phyloP scores from a whole-genome alignment of 2,797 vertebrate species.

The Melanotaenia maccullochi region DNA sequence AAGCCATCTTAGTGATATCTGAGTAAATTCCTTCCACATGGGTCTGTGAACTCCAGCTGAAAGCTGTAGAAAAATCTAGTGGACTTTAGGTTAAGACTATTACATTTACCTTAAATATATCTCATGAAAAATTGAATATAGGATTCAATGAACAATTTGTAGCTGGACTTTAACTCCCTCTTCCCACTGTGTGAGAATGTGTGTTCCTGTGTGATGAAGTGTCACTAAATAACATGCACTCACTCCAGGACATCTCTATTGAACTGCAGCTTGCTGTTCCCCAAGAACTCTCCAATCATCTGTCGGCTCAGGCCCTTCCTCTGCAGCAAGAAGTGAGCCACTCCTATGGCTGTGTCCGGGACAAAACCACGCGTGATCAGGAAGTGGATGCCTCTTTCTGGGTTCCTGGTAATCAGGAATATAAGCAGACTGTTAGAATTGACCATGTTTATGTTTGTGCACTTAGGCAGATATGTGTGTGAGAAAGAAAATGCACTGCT shows the following conservation, averaged over 20 bases:
- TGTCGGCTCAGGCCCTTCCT: slow-evolving; percentile 97
- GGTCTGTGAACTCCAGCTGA: neutral
- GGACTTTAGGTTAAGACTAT: neutral
- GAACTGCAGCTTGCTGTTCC: slow-evolving; percentile 98
- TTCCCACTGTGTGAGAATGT: neutral
- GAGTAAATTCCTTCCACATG: neutral
- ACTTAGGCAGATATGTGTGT: slow-evolving; percentile 28
- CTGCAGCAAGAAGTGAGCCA: slow-evolving; percentile 97
- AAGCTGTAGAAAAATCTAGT: slow-evolving; percentile 6
- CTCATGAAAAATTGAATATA: neutral
- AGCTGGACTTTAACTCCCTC: neutral
- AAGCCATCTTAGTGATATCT: neutral
- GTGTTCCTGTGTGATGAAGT: neutral
- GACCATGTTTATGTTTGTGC: slow-evolving; percentile 26
- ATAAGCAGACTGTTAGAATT: slow-evolving; percentile 39
- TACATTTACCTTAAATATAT: neutral
- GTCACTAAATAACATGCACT: slow-evolving; percentile 52
- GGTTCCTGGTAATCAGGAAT: slow-evolving; percentile 86
- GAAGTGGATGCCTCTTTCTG: slow-evolving; percentile 98
- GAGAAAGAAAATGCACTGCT: slow-evolving; percentile 29
- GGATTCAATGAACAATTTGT: neutral
- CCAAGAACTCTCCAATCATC: slow-evolving; percentile 99
- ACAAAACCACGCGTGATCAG: slow-evolving; percentile 97
- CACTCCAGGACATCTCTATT: slow-evolving; percentile 93
- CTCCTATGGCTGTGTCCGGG: slow-evolving; percentile 96